Evolutionary conservation across 1,140 invertebrate species (phyloP).

Genomic region (Asobara japonica): DNA sequence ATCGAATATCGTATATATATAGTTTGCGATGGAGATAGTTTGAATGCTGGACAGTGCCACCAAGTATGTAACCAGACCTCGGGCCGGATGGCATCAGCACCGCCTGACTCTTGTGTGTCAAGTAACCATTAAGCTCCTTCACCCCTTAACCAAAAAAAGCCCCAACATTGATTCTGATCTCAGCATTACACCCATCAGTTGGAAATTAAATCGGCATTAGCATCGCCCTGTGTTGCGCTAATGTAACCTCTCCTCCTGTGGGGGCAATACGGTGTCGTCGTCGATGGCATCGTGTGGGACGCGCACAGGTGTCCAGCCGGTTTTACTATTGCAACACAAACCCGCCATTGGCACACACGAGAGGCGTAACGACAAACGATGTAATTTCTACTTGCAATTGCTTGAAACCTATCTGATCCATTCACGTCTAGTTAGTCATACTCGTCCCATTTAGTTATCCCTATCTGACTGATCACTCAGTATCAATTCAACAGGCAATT

Average conservation of each 20-base stretch:
- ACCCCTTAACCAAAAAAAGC: conserved; percentile 33
- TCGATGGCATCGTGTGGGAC: conserved; percentile 50
- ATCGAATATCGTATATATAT: too few species aligned
- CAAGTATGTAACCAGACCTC: too few species aligned
- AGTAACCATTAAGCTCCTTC: conserved; percentile 57
- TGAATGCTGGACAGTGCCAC: too few species aligned
- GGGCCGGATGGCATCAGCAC: background rate
- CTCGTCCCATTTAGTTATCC: background rate
- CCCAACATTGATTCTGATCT: conserved; percentile 48
- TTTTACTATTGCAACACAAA: conserved; percentile 39
- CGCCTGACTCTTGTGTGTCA: conserved; percentile 44
- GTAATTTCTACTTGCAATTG: conserved; percentile 6
- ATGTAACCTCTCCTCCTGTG: conserved; percentile 23
- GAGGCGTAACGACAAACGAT: conserved; percentile 32
- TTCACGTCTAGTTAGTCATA: background rate
- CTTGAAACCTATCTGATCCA: conserved; percentile 7
- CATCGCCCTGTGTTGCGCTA: conserved; percentile 37
- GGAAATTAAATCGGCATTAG: conserved; percentile 61
- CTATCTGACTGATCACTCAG: background rate
- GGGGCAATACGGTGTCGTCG: background rate
- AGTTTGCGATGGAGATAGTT: too few species aligned
- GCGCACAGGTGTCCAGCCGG: conserved; percentile 55
- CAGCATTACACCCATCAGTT: conserved; percentile 38
- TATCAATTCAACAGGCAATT: conserved; percentile 3
- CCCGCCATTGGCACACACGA: background rate